These are phyloP conservation scores for Amphimedon queenslandica DNA, from an alignment of 37 sponge, comb jelly and placozoan genomes.

Conservation along the genomic window DNA sequence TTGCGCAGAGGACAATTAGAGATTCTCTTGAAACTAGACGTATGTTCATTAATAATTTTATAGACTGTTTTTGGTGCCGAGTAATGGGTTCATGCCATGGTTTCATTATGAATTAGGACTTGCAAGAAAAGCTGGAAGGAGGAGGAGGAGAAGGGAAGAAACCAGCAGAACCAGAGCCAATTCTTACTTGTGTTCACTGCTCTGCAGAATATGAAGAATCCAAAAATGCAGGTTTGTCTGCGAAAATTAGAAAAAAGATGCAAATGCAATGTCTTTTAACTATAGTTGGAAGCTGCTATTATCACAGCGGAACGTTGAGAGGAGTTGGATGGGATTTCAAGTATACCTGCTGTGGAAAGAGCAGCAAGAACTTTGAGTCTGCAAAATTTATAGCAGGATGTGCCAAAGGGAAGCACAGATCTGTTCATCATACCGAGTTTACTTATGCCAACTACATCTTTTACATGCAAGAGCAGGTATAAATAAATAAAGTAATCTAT, in stretches of 20 bases:
- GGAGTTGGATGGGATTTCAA: slow-evolving; percentile 19
- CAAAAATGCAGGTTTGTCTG: slow-evolving; percentile 59
- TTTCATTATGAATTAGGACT: slow-evolving; percentile 8
- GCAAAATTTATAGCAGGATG: slow-evolving; percentile 33
- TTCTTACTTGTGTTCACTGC: slow-evolving; percentile 74
- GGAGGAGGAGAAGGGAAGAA: slow-evolving; percentile 5
- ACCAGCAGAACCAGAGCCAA: slow-evolving; percentile 55
- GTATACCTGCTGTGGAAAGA: slow-evolving; percentile 49
- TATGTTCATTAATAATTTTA: too few relatives aligned
- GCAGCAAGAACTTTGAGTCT: slow-evolving; percentile 9
- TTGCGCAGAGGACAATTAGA: slow-evolving; percentile 30
- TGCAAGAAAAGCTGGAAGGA: slow-evolving; percentile 43
- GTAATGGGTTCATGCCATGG: too few relatives aligned
- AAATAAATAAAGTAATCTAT: too few relatives aligned
- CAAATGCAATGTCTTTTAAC: too few relatives aligned
- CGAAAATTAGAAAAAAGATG: too few relatives aligned
- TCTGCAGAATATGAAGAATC: slow-evolving; percentile 63
- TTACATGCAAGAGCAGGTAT: too few relatives aligned
- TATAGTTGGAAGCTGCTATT: slow-evolving; percentile 50
- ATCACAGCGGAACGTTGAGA: slow-evolving; percentile 32
- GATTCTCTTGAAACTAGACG: slow-evolving; percentile 26
- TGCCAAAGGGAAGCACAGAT: slow-evolving; percentile 63
- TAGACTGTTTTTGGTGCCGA: too few relatives aligned
- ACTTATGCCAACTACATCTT: too few relatives aligned
- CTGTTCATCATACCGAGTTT: slow-evolving; percentile 53